Base-by-base conservation (phyloP, 1,140 invertebrate genomes). In the Odontomachus brunneus region DNA sequence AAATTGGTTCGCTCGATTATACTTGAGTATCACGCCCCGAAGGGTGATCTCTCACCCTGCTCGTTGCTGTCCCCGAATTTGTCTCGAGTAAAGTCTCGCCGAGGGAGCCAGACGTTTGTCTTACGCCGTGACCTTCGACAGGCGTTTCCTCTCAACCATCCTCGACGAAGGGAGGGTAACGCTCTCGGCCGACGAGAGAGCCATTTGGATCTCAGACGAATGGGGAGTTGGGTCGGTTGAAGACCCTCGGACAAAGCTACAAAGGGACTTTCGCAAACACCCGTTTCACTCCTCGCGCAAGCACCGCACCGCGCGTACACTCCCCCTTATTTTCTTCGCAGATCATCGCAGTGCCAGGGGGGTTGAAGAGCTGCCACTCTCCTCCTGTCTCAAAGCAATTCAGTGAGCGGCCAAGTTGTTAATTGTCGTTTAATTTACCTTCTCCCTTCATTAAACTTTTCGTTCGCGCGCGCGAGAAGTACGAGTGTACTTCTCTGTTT, bases 261-360 rank as follows among this genome's bases (percentile, higher is more conserved):
- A 78, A 80, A 80, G 75, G 65, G 75, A 80, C n/a, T n/a, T 78
- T 78, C 69, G 59, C 75, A 80, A 80, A 71, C 75, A 59, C n/a
- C 65, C 53, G 33, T 57, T 26, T 33, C 33, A 49, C 48, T 55
- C 38, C 69, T 67, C 33, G 33, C 33, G 33, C 22, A 63, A 57
- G 29, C 65, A 57, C 19, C 75, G 12, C 44, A 51, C 33, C 29
- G 17, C 38, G 9, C 38, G 9, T 63, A 22, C 14, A 66, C 29
- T 19, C 65, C 29, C 63, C 14, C 33, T 55, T 69, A 57, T 69
- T 69, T 69, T 71, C 51, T 44, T 48, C 38, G 65, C 51, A 14
- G 65, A 80, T 80, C 67, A 80, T 69, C 51, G 65, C 51, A 11
- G 22, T 33, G 15, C 19, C 38, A 44, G 3, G 65, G 59, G 19